Base-by-base conservation (phyloP, 2,113 vertebrate species). In the Poeciliopsis occidentalis region DNA sequence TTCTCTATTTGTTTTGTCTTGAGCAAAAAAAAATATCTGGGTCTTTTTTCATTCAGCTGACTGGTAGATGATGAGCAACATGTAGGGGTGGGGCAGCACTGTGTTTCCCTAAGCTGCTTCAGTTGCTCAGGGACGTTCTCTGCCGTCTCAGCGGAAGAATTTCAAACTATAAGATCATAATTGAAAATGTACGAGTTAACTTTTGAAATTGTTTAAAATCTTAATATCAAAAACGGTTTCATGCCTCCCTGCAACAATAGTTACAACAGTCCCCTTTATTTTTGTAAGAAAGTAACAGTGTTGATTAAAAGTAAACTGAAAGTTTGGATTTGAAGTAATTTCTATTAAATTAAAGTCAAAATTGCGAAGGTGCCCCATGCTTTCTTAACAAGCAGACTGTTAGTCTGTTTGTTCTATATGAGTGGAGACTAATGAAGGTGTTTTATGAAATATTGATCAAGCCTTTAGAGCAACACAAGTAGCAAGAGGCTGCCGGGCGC, bases 401-500 rank as follows among this genome's bases (percentile, higher is more conserved):
- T 73, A 73, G 65, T 78, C 69, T 88, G 78, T 93, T 91, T 73
- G 80, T 69, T 73, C 66, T 64, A 63, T 82, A 73, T 83, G 86
- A 82, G 89, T 85, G 85, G 78, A 64, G 82, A 78, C 86, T 93
- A 91, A 91, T 92, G 92, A 93, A 94, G 88, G 81, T 37, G 66
- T 89, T 89, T 93, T 92, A 93, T 92, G 88, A 94, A 93, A 92
- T 94, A 94, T 93, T 92, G 93, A 95, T 95, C 85, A 87, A 84
- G 44, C 67, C 69, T 64, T 71, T 78, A 82, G 75, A 87, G 79
- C 75, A 80, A 76, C 83, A 82, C 73, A 80, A 85, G 85, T 81
- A 84, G 85, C 75, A 83, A 66, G 57, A 64, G 78, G 70, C 64
- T 80, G 75, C 51, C 60, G 63, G 62, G 68, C 73, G 69, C 77